Percentiles rank a stretch among this genome's conserved stretches.
Evolutionary conservation across 1,140 invertebrate genomes (phyloP).

Genomic region (honey bee (Apis mellifera)): DNA sequence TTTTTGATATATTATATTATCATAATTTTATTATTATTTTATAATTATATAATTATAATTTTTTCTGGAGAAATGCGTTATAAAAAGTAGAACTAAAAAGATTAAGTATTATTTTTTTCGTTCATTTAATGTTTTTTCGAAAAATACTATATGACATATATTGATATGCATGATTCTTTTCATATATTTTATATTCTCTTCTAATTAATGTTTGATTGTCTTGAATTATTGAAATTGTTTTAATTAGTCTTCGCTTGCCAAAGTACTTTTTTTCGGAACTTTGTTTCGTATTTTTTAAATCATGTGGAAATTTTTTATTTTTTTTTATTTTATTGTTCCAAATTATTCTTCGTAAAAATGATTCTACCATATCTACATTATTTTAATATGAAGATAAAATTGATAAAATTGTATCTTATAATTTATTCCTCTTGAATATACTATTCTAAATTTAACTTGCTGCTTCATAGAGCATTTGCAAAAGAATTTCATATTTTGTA

Average conservation of each 20-base stretch:
- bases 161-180: background rate
- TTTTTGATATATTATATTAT: constrained; percentile 18
- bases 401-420: constrained; percentile 23
- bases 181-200: constrained; percentile 18
- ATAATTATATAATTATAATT: too few species aligned
- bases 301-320: background rate
- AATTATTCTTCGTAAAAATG: background rate
- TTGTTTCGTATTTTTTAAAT: too few species aligned
- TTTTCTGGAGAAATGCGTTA: background rate
- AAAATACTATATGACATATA: constrained; percentile 1
- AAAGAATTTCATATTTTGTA: constrained; percentile 32
- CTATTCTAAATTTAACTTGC: constrained; percentile 29
- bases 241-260: too few species aligned
- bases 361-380: background rate
- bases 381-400: constrained; percentile 6
- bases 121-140: background rate
- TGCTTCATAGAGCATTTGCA: constrained; percentile 26
- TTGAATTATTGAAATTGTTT: background rate
- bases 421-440: constrained; percentile 2
- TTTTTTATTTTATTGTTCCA: constrained; percentile 25
- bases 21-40: constrained; percentile 24
- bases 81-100: constrained; percentile 13
- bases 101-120: background rate
- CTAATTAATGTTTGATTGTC: background rate
- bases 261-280: too few species aligned